phyloP scores from a whole-genome alignment of 1,140 invertebrate genomes.

The Pseudomyrmex concolor region DNA sequence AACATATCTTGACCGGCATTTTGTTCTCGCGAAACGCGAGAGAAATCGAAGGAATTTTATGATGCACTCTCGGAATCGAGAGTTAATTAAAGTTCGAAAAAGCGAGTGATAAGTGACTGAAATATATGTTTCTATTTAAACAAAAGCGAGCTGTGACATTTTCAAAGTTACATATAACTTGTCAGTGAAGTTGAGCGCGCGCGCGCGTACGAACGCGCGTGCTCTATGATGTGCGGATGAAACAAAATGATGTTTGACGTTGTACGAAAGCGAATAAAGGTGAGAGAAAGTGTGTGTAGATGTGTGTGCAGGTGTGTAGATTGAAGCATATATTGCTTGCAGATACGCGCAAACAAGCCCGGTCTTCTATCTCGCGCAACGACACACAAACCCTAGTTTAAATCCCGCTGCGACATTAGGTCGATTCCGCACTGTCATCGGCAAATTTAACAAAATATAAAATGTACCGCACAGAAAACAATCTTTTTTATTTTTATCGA shows the following conservation, averaged over 20 bases:
- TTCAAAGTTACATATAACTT: constrained; percentile 34
- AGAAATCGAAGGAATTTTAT: background rate
- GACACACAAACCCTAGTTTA: background rate
- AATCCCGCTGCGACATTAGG: background rate
- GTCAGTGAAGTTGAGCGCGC: background rate
- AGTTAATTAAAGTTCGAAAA: background rate
- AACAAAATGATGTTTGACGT: constrained; percentile 19
- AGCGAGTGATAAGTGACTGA: background rate
- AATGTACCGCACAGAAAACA: background rate
- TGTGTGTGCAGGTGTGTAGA: background rate
- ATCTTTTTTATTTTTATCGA: background rate
- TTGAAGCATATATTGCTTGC: background rate
- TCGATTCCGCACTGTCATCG: background rate
- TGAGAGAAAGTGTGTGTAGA: no score
- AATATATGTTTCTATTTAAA: background rate
- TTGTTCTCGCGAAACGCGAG: background rate
- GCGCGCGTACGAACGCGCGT: background rate
- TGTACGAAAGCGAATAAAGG: constrained; percentile 18
- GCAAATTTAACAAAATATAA: background rate
- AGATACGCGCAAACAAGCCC: background rate
- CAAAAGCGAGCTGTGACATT: constrained; percentile 5
- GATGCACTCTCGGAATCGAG: background rate
- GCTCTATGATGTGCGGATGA: background rate
- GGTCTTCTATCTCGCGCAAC: background rate
- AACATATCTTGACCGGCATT: background rate